phyloP scores from a whole-genome alignment of 2,888 invertebrate species.

The Orgyia antiqua region DNA sequence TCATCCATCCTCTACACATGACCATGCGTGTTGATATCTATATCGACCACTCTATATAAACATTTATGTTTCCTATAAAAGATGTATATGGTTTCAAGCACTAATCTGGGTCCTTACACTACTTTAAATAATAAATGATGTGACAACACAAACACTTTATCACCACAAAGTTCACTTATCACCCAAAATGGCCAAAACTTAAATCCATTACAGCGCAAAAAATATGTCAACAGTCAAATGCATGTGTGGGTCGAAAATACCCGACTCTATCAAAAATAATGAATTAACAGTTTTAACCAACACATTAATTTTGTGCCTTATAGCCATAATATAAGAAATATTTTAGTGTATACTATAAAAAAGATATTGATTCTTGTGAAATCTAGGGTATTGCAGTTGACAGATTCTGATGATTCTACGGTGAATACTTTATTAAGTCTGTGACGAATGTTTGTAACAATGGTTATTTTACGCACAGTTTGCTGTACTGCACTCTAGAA shows the following conservation, averaged over 20 bases:
- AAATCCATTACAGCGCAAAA: conserved; percentile 5
- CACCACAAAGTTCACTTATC: too few relatives aligned
- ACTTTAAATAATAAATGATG: too few relatives aligned
- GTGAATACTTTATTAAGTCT: conserved; percentile 22
- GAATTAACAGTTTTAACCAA: conserved; percentile 29
- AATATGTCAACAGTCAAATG: conserved; percentile 21
- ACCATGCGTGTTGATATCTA: too few relatives aligned
- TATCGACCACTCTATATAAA: too few relatives aligned
- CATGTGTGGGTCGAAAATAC: conserved; percentile 12
- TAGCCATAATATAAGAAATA: not conserved
- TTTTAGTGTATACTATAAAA: not conserved
- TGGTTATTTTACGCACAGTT: conserved; percentile 21
- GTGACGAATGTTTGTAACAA: conserved; percentile 18
- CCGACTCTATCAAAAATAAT: conserved; percentile 32
- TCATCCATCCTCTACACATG: too few relatives aligned
- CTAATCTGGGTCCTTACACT: too few relatives aligned
- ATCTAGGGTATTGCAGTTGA: conserved; percentile 21
- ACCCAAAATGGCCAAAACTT: not conserved
- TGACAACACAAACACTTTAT: too few relatives aligned
- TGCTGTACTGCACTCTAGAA: too few relatives aligned
- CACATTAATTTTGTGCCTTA: conserved; percentile 15
- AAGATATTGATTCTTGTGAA: conserved; percentile 11
- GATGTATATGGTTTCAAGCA: too few relatives aligned
- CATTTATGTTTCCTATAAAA: too few relatives aligned
- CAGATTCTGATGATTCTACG: conserved; percentile 26